Percentiles rank a stretch among this genome's conserved stretches.
Conservation (phyloP, 2,113 vertebrate species). For the Bubo bubo region DNA sequence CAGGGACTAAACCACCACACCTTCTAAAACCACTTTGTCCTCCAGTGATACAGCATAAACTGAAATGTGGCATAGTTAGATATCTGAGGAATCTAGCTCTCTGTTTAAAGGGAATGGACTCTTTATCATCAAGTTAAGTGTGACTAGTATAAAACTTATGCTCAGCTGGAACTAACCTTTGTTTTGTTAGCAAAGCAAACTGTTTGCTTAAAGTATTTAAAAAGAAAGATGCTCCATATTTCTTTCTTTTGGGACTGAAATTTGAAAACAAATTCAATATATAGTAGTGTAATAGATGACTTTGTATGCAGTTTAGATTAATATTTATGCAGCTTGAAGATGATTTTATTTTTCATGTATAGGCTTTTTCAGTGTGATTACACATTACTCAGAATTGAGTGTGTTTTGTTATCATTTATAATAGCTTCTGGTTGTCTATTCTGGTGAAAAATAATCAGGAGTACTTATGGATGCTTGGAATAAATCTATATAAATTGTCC, state of each 20-base stretch:
- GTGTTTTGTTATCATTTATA: not conserved
- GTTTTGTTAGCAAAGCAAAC: not conserved
- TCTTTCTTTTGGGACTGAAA: not conserved
- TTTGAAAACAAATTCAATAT: not conserved
- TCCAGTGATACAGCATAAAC: not conserved
- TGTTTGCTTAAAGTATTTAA: not conserved
- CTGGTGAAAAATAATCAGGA: not conserved
- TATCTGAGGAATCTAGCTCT: not conserved
- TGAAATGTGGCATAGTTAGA: not conserved
- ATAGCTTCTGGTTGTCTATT: not conserved
- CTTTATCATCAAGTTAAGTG: not conserved
- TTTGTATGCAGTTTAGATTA: not conserved
- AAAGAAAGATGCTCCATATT: not conserved
- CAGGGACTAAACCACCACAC: too few species aligned
- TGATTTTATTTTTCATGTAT: not conserved
- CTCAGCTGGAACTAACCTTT: not conserved
- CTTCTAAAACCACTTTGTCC: not conserved
- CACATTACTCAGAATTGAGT: not conserved
- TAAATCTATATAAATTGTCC: conserved; percentile 10
- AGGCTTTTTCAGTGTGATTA: not conserved
- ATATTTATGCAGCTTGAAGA: not conserved
- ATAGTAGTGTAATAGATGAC: not conserved
- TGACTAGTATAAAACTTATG: not conserved
- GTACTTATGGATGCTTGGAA: conserved; percentile 7
- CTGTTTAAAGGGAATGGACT: not conserved